phyloP scores from a whole-genome alignment of 2,888 invertebrate genomes.

The Scaptomyza caliginosa region DNA sequence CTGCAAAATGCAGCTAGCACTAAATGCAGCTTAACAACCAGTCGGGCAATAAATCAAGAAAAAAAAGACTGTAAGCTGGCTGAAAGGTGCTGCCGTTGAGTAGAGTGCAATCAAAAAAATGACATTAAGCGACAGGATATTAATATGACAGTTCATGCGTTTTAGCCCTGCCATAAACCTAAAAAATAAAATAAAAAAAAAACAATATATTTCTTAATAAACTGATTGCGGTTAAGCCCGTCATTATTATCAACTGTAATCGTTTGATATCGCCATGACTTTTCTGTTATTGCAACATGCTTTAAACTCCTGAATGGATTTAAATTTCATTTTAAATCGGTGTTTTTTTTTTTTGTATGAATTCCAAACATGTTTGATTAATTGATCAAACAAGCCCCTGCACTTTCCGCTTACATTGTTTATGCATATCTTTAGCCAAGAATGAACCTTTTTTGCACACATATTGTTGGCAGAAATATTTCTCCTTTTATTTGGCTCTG shows the following conservation, averaged over 20 bases:
- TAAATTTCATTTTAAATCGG: background rate
- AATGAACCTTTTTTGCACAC: background rate
- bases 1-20: background rate
- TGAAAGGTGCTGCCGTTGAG: no score
- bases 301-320: no score
- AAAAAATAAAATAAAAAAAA: no score
- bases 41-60: slow-evolving; percentile 61
- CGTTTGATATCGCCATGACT: no score
- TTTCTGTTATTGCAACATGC: no score
- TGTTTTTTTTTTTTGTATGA: background rate
- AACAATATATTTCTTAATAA: no score
- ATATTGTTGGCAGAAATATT: no score
- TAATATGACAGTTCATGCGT: slow-evolving; percentile 35
- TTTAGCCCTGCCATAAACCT: no score
- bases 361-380: background rate
- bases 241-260: no score
- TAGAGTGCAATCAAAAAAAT: slow-evolving; percentile 39
- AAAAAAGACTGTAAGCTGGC: background rate
- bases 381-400: background rate
- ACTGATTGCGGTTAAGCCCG: no score
- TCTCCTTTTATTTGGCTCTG: no score
- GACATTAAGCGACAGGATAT: slow-evolving; percentile 64
- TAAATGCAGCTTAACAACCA: slow-evolving; percentile 19
- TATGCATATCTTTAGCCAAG: background rate
- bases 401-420: background rate